Conservation (phyloP, 2,888 invertebrate species). For the Tineola bisselliella region DNA sequence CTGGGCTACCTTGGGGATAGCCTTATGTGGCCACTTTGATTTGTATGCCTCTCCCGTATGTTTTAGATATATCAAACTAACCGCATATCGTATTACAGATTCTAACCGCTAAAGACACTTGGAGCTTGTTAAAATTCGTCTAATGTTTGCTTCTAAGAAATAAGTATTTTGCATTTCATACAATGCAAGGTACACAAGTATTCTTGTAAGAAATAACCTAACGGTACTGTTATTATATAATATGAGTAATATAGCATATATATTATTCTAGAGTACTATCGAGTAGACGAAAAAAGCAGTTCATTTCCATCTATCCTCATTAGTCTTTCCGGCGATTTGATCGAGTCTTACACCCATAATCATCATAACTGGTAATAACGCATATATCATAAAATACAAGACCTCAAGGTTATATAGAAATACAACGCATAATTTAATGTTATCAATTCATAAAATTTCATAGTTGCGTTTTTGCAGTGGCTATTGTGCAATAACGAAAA, state of each 20-base stretch:
- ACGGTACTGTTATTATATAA: too few relatives aligned
- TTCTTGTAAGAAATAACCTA: too few relatives aligned
- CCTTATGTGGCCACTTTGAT: slow-evolving; percentile 12
- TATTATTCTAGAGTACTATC: too few relatives aligned
- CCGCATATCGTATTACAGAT: not conserved
- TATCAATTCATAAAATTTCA: not conserved
- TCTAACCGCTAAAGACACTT: not conserved
- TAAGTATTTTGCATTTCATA: not conserved
- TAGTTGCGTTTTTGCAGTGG: not conserved
- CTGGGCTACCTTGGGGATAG: slow-evolving; percentile 13
- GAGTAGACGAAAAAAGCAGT: not conserved
- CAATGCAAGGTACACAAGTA: not conserved
- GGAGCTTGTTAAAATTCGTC: not conserved
- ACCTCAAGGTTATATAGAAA: not conserved
- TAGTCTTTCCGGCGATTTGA: not conserved
- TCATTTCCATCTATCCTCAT: not conserved
- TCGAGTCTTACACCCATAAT: not conserved
- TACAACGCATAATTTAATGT: not conserved
- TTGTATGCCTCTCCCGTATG: not conserved
- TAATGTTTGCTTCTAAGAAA: not conserved
- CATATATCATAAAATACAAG: not conserved
- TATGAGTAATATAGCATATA: too few relatives aligned
- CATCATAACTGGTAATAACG: not conserved
- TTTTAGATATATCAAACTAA: slow-evolving; percentile 4
- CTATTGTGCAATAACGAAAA: too few relatives aligned